Evolutionary conservation across 2,888 invertebrate species (phyloP), one percentile per base, ranked within the genome.

Genomic region (Eristalis arbustorum): DNA sequence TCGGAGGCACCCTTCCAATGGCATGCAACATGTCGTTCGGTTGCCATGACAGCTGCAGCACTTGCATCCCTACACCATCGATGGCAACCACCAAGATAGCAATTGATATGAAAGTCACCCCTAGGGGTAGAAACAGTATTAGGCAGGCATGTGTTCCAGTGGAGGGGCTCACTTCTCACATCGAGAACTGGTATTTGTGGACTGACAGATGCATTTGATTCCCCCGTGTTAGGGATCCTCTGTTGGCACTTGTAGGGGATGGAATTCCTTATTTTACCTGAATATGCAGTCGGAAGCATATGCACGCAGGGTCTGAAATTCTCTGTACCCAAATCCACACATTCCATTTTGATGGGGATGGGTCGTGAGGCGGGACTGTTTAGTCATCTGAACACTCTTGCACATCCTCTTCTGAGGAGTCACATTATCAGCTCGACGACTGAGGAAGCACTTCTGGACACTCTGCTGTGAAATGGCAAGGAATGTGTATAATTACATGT

Each of bases 11-110:
- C 22, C 34, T 18, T 23, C 42, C 22, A 25, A n/a, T 59, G n/a
- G n/a, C 22, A 64, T 67, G 66, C 78, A 79, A 67, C 79, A 73
- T 62, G 72, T 73, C 49, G 49, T 49, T 72, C 34, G 14, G 79
- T 68, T 74, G 37, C 73, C 67, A 74, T 63, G 68, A 66, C 80
- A 80, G 80, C 80, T 80, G 80, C 72, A 31, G 13, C 79, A 79
- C 67, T 80, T 80, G 68, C 73, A 73, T 80, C 80, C 73, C 73
- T 80, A 25, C 62, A 37, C 25, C 49, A 61, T 25, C 22, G 34
- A 63, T 40, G 57, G 63, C 68, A 68, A 61, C 61, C 59, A 49
- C 49, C 34, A 31, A 57, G 56, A 77, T 64, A 57, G 64, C 40
- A 74, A 59, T 59, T 42, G 59, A 75, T 49, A 61, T 34, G 57